These are phyloP conservation scores for Xestobium rufovillosum DNA, from an alignment of 2,888 invertebrate species.

Conservation along the genomic window DNA sequence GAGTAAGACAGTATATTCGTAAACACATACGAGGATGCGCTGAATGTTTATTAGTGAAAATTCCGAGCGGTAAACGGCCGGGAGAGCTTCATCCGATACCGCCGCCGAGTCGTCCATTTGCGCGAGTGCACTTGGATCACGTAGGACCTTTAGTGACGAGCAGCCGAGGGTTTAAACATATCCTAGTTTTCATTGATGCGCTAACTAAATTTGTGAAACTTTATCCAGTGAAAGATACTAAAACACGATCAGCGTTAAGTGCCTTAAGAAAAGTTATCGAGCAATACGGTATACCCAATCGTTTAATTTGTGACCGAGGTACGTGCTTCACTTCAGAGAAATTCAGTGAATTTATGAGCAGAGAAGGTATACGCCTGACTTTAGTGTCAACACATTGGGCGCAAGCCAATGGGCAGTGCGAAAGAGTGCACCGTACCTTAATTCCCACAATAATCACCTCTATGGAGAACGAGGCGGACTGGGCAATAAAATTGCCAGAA, in stretches of 20 bases:
- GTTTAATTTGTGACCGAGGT: not conserved
- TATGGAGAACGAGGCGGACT: not conserved
- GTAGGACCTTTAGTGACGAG: conserved; percentile 3
- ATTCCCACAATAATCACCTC: too few relatives aligned
- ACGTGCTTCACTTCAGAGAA: conserved; percentile 2
- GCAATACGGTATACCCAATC: not conserved
- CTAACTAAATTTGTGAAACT: conserved; percentile 1
- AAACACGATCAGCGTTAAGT: conserved; percentile 11
- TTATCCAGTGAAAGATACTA: conserved; percentile 7
- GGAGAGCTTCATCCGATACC: conserved; percentile 1
- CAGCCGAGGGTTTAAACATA: not conserved
- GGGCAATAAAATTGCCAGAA: conserved; percentile 3
- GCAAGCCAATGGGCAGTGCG: conserved; percentile 19
- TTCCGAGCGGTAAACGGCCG: not conserved
- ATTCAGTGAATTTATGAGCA: conserved; percentile 9
- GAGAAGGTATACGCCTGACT: conserved; percentile 8
- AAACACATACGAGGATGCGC: too few relatives aligned
- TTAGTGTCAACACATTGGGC: conserved; percentile 13
- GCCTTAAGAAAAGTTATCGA: conserved; percentile 10
- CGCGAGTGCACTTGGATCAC: conserved; percentile 1
- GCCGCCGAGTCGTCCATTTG: not conserved
- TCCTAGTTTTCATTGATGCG: conserved; percentile 1
- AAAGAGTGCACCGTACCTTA: conserved; percentile 12
- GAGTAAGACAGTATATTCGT: not conserved
- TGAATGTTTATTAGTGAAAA: conserved; percentile 1